These are phyloP conservation scores for Micrasema longulum DNA, from an alignment of 1,140 invertebrate genomes.

Conservation along the genomic window DNA sequence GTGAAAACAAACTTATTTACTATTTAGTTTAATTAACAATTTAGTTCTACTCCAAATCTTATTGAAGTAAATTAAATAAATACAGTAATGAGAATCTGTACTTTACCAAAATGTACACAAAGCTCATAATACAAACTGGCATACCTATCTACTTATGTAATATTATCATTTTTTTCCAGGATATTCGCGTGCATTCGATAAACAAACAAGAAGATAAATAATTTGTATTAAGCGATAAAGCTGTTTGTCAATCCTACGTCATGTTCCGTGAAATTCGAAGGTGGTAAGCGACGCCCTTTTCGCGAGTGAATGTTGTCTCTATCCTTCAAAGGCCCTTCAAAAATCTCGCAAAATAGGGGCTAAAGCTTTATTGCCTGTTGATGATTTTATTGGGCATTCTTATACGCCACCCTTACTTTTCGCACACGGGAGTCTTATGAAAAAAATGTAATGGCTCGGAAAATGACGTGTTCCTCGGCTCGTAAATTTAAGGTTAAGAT, in stretches of 20 bases:
- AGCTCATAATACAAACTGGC: no score
- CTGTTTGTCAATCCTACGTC: slow-evolving; percentile 14
- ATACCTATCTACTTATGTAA: no score
- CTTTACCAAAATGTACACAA: no score
- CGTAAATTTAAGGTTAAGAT: slow-evolving; percentile 23
- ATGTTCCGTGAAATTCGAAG: slow-evolving; percentile 20
- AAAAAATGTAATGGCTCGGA: slow-evolving; percentile 44
- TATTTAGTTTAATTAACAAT: no score
- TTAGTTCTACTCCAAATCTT: no score
- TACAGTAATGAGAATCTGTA: no score
- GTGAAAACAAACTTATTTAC: no score
- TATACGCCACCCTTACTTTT: not conserved
- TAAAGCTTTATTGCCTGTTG: slow-evolving; percentile 36
- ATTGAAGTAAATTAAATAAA: no score
- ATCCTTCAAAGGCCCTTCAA: slow-evolving; percentile 36
- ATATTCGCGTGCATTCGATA: no score
- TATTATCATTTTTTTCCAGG: no score
- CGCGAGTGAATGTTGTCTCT: not conserved
- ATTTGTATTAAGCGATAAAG: slow-evolving; percentile 28
- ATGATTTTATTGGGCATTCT: slow-evolving; percentile 41
- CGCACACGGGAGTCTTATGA: slow-evolving; percentile 11
- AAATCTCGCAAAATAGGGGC: slow-evolving; percentile 1
- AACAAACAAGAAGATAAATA: no score
- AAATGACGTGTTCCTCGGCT: slow-evolving; percentile 48
- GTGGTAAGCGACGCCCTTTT: slow-evolving; percentile 25